A percentile compares a stretch with the other conserved stretches of the same genome.
phyloP scores from a whole-genome alignment of 2,888 invertebrate species.

The Polymixis flavicincta region DNA sequence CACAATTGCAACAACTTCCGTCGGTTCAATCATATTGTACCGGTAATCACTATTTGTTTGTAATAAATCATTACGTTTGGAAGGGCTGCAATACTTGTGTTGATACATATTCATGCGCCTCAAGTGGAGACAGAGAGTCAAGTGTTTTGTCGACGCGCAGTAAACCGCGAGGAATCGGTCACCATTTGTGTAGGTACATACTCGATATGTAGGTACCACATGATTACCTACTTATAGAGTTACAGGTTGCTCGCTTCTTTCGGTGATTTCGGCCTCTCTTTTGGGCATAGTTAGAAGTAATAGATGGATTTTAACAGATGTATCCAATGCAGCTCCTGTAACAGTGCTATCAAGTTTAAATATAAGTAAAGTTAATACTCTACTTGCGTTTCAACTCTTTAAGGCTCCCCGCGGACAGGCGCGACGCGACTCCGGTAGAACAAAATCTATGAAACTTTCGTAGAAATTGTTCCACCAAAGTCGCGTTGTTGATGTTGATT shows the following conservation, averaged over 20 bases:
- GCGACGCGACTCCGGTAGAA: neutral
- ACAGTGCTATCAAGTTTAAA: neutral
- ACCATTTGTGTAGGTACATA: slow-evolving; percentile 5
- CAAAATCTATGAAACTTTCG: neutral
- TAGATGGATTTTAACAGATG: neutral
- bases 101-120: slow-evolving; percentile 22
- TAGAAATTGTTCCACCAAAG: neutral
- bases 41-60: neutral
- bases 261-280: neutral
- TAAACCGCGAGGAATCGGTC: slow-evolving; percentile 11
- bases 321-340: neutral
- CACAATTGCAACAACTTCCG: neutral
- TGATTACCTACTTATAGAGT: neutral
- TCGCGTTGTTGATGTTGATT: neutral
- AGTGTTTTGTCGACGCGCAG: slow-evolving; percentile 3
- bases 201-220: neutral
- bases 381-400: neutral
- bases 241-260: neutral
- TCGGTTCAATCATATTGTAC: slow-evolving; percentile 8
- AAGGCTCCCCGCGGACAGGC: neutral
- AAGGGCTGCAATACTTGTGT: slow-evolving; percentile 6
- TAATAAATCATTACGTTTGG: neutral
- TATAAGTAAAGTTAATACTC: neutral
- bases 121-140: slow-evolving; percentile 18
- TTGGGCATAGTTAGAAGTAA: neutral